A percentile compares a stretch with the other conserved stretches of the same genome.
Conservation (phyloP, 2,888 invertebrate genomes). For the Mechanitis mazaeus region DNA sequence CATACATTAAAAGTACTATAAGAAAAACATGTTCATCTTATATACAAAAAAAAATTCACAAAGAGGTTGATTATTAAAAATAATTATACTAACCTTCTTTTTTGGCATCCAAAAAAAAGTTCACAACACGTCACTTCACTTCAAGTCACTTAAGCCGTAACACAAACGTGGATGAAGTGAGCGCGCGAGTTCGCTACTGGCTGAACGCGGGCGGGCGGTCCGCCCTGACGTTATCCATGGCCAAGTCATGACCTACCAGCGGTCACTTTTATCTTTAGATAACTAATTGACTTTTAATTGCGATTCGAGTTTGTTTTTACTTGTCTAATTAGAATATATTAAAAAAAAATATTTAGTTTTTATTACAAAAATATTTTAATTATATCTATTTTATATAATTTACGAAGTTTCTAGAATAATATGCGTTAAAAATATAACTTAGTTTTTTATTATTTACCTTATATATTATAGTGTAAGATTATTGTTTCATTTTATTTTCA, state of each 20-base stretch:
- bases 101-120: constrained; percentile 24
- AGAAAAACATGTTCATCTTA: background rate
- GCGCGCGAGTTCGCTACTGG: constrained; percentile 55
- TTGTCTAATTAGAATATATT: constrained; percentile 2
- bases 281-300: constrained; percentile 34
- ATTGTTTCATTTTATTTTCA: too few species aligned
- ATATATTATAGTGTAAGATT: background rate
- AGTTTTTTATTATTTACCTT: background rate
- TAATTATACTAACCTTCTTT: constrained; percentile 17
- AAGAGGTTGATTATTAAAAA: background rate
- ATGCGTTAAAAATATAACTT: background rate
- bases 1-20: background rate
- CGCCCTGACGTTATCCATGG: constrained; percentile 64
- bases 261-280: constrained; percentile 24
- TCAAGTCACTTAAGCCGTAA: constrained; percentile 11
- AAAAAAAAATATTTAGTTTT: background rate
- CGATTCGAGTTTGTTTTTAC: constrained; percentile 11
- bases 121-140: constrained; percentile 25
- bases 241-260: constrained; percentile 32
- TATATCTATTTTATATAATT: background rate
- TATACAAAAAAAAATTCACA: background rate
- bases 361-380: background rate
- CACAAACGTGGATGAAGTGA: constrained; percentile 44
- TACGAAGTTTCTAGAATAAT: background rate
- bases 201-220: constrained; percentile 48